These are phyloP conservation scores for Notolepis coatsorum DNA, from an alignment of 2,797 vertebrate species.

Conservation along the genomic window DNA sequence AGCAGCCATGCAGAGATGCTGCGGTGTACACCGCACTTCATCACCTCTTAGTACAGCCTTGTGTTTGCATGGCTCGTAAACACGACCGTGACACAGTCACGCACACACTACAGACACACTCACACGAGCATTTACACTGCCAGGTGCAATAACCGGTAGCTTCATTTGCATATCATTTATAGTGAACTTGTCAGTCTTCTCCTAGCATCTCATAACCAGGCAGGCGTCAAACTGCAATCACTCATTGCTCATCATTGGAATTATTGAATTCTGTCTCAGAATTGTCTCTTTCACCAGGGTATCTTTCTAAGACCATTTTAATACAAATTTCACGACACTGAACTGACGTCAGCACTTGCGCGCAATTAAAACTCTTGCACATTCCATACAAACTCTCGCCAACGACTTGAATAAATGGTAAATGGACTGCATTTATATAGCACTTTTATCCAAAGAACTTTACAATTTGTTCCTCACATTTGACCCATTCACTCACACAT, in stretches of 20 bases:
- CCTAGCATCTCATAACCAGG: conserved; percentile 44
- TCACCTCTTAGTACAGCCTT: conserved; percentile 64
- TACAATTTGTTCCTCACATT: no score
- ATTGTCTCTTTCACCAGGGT: no score
- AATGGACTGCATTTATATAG: no score
- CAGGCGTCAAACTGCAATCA: conserved; percentile 57
- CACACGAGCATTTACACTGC: conserved; percentile 9
- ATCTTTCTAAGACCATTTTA: no score
- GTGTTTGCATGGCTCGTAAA: conserved; percentile 40
- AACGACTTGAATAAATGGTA: no score
- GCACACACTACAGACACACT: conserved; percentile 5
- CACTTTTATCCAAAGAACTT: no score
- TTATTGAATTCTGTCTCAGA: conserved; percentile 41
- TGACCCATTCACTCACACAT: no score
- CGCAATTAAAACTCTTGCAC: no score
- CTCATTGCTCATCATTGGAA: conserved; percentile 41
- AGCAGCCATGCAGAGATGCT: conserved; percentile 15
- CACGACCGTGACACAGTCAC: conserved; percentile 14
- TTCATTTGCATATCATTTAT: conserved; percentile 78
- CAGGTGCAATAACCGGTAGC: conserved; percentile 67
- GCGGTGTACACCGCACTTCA: conserved; percentile 51
- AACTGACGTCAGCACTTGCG: no score
- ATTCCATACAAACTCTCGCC: no score
- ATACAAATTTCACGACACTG: no score
- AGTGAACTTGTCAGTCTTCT: conserved; percentile 59